phyloP scores from a whole-genome alignment of 2,113 vertebrate species.

The Octodon degus region DNA sequence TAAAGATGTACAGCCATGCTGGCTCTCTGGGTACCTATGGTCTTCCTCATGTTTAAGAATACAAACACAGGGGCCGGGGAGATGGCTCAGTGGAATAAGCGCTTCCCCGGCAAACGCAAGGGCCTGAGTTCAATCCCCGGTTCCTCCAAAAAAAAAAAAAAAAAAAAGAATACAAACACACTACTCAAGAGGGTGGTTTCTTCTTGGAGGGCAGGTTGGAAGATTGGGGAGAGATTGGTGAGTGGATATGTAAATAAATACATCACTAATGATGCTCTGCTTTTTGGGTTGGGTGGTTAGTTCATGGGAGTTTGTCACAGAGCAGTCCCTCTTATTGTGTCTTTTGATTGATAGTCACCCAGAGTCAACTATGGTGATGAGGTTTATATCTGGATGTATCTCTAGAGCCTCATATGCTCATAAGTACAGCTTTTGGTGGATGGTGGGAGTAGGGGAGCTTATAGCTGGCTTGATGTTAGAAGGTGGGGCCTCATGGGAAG shows the following conservation, averaged over 20 bases:
- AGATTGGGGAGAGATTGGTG: neutral
- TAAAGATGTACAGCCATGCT: neutral
- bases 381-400: neutral
- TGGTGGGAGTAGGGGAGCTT: neutral
- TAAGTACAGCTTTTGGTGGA: neutral
- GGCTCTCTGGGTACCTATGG: neutral
- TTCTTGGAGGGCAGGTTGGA: neutral
- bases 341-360: neutral
- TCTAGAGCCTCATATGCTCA: neutral
- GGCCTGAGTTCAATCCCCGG: too few relatives aligned
- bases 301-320: neutral
- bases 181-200: neutral
- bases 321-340: neutral
- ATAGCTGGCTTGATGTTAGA: neutral
- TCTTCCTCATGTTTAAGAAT: slow-evolving; percentile 14
- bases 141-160: too few relatives aligned
- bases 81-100: too few relatives aligned
- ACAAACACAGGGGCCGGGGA: too few relatives aligned
- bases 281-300: neutral
- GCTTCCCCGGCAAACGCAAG: too few relatives aligned
- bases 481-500: neutral
- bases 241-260: neutral
- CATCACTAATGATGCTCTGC: neutral
- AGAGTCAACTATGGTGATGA: neutral
- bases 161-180: slow-evolving; percentile 7